These are phyloP conservation scores for Steinernema khuongi DNA, from an alignment of 1,140 invertebrate species.

Conservation along the genomic window DNA sequence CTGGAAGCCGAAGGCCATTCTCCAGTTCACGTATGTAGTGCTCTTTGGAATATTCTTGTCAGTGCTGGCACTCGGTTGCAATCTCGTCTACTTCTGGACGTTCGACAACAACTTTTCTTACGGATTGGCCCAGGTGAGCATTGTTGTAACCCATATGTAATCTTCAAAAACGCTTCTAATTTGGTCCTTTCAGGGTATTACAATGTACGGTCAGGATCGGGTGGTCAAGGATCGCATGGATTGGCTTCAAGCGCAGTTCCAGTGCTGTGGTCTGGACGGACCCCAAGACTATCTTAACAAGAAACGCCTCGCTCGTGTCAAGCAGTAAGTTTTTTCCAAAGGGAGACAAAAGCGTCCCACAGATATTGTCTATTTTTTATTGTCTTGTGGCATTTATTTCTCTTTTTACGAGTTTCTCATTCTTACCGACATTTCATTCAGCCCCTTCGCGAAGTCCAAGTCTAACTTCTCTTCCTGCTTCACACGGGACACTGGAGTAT, in stretches of 20 bases:
- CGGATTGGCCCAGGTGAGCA: not conserved
- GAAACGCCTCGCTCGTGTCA: not conserved
- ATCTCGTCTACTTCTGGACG: not conserved
- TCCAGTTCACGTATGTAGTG: not conserved
- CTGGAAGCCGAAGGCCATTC: not conserved
- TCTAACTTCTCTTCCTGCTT: not conserved
- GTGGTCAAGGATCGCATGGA: not conserved
- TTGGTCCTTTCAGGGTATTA: not conserved
- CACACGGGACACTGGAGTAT: not conserved
- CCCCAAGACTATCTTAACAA: not conserved
- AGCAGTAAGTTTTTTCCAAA: not conserved
- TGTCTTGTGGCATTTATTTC: no score
- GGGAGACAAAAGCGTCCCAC: no score
- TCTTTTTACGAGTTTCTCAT: no score
- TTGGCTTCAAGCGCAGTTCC: not conserved
- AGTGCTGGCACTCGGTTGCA: not conserved
- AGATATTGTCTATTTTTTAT: not conserved
- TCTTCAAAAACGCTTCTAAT: not conserved
- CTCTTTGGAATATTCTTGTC: not conserved
- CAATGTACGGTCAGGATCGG: not conserved
- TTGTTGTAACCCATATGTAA: not conserved
- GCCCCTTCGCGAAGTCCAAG: not conserved
- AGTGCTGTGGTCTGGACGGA: not conserved
- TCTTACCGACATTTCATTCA: not conserved
- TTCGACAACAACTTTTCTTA: not conserved